Percentiles rank a stretch among this genome's conserved stretches.
These are phyloP conservation scores for Eristalis intricaria DNA, from an alignment of 2,888 invertebrate species.

Conservation along the genomic window DNA sequence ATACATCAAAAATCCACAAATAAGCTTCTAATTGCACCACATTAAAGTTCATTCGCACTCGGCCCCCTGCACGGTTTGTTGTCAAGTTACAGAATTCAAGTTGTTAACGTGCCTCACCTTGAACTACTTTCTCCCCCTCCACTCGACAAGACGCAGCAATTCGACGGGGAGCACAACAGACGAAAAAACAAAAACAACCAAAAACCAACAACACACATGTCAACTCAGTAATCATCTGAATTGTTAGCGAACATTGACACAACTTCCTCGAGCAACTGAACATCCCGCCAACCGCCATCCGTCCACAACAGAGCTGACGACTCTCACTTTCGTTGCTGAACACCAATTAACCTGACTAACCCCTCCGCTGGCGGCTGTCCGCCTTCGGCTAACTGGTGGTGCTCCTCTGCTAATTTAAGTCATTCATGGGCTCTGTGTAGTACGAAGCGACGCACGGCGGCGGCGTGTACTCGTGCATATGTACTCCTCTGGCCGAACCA, in stretches of 20 bases:
- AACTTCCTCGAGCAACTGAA: neutral
- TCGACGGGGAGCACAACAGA: neutral
- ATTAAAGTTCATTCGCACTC: neutral
- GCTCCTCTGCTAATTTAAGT: slow-evolving; percentile 41
- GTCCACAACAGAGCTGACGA: slow-evolving; percentile 13
- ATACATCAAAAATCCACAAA: no score
- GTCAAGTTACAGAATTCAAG: neutral
- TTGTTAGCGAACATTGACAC: slow-evolving; percentile 3
- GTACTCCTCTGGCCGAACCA: slow-evolving; percentile 4
- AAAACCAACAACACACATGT: neutral
- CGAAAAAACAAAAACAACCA: neutral
- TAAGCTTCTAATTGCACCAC: neutral
- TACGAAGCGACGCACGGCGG: neutral
- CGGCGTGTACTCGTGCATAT: neutral
- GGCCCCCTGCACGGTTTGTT: neutral
- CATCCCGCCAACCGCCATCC: neutral
- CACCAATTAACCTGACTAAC: slow-evolving; percentile 58
- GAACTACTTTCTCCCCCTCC: neutral
- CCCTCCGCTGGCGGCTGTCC: neutral
- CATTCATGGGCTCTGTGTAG: slow-evolving; percentile 34
- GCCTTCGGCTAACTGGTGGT: slow-evolving; percentile 3
- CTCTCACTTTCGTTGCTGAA: slow-evolving; percentile 60
- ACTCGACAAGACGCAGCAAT: neutral
- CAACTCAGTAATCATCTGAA: neutral
- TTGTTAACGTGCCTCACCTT: neutral